Evolutionary conservation across 2,888 invertebrate genomes (phyloP).

Genomic region (Temnothorax ravouxi): DNA sequence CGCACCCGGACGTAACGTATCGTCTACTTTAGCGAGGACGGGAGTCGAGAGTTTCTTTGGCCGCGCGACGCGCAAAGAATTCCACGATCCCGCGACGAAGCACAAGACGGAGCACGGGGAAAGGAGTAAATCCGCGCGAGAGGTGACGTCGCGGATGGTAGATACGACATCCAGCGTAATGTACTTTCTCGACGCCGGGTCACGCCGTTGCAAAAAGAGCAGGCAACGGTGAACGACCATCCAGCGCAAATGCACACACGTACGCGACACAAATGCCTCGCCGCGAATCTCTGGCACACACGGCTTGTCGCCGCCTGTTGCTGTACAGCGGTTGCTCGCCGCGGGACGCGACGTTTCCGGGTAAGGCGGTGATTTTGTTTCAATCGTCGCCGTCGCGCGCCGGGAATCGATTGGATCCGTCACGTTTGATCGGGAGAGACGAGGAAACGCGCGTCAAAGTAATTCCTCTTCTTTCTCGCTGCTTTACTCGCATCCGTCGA

Average conservation of each 20-base stretch:
- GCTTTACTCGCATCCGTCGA: background rate
- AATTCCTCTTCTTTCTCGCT: background rate
- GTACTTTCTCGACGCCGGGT: slow-evolving; percentile 42
- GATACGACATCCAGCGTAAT: slow-evolving; percentile 43
- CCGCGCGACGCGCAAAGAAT: slow-evolving; percentile 25
- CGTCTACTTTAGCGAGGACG: background rate
- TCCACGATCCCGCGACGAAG: slow-evolving; percentile 1
- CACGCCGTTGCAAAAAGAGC: slow-evolving; percentile 33
- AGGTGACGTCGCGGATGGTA: slow-evolving; percentile 30
- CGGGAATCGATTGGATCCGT: slow-evolving; percentile 6
- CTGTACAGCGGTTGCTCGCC: slow-evolving; percentile 42
- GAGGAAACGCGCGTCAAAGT: background rate
- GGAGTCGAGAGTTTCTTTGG: slow-evolving; percentile 23
- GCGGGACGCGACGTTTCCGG: slow-evolving; percentile 28
- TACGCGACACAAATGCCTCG: slow-evolving; percentile 7
- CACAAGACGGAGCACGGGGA: background rate
- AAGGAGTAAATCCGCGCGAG: slow-evolving; percentile 12
- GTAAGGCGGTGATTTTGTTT: slow-evolving; percentile 37
- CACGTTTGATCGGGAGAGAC: slow-evolving; percentile 1
- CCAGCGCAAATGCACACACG: background rate
- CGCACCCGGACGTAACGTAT: slow-evolving; percentile 18
- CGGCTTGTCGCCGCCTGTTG: slow-evolving; percentile 71
- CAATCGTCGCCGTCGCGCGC: background rate
- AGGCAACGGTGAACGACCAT: slow-evolving; percentile 17
- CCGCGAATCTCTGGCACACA: slow-evolving; percentile 44